Conservation (phyloP, 2,888 invertebrate species). For the Patella caerulea region DNA sequence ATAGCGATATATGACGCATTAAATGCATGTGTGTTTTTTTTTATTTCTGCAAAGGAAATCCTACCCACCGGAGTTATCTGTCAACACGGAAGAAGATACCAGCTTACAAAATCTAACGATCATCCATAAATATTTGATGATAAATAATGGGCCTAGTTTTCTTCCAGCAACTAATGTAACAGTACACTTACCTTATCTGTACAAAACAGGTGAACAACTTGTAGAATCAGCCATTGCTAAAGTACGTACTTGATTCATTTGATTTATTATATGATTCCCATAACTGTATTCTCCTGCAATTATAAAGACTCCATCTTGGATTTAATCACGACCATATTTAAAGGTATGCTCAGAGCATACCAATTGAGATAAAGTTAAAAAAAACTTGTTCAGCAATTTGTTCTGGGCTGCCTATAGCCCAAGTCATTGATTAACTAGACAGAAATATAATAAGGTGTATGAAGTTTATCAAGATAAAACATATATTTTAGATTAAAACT, state of each 20-base stretch:
- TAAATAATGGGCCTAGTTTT: conserved; percentile 34
- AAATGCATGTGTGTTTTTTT: too few species aligned
- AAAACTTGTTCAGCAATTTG: too few species aligned
- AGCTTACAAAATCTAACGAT: conserved; percentile 9
- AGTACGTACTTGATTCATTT: conserved; percentile 12
- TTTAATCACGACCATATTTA: too few species aligned
- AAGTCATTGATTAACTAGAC: too few species aligned
- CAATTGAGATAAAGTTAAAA: too few species aligned
- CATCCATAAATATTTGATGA: conserved; percentile 30
- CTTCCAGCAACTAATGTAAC: conserved; percentile 26
- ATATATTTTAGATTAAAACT: too few species aligned
- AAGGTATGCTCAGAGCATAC: too few species aligned
- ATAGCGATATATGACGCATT: too few species aligned
- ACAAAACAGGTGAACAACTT: conserved; percentile 15
- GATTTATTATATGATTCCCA: neutral
- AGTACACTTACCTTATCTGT: conserved; percentile 25
- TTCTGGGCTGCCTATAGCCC: too few species aligned
- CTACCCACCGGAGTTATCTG: conserved; percentile 1
- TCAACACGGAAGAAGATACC: conserved; percentile 7
- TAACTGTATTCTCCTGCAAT: neutral
- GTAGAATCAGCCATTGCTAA: conserved; percentile 22
- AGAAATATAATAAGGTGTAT: too few species aligned
- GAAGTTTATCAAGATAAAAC: too few species aligned
- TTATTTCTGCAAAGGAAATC: neutral
- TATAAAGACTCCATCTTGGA: neutral